Evolutionary conservation across 2,113 vertebrate species (phyloP), one percentile per base, ranked within the genome.

Genomic region (Caranx melampygus): DNA sequence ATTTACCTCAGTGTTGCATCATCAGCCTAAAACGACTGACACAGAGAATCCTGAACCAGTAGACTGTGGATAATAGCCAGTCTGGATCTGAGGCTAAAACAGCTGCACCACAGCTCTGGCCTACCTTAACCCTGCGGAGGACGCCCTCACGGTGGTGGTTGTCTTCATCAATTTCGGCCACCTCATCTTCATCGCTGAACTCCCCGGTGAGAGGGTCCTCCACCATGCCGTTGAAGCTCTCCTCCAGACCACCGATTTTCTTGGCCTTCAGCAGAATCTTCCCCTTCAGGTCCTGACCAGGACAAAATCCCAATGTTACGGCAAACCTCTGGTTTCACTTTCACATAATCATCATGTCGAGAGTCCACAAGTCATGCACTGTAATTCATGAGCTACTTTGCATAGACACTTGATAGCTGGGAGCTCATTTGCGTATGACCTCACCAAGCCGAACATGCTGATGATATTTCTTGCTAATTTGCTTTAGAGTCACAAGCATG

Each of bases 41-140:
- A n/a, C 20, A 62, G 49, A 42, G 6, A 31, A 63, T 75, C 33
- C 61, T 58, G 21, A 10, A 9, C 11, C 40, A 42, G 40, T 42
- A 42, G 49, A 78, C 62, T 35, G 42, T 77, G 55, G 42, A 14
- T 33, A 76, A 73, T 31, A 44, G 3, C 4, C 14, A 44, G 42
- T 72, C 69, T 75, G 42, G n/a, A 18, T 16, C 8, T 34, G 20
- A 42, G 26, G 54, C 6, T 13, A n/a, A 44, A 47, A 14, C 26
- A 21, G 5, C n/a, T 21, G 31, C 2, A 52, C 8, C 40, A 8
- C n/a, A 47, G 20, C 7, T 26, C 20, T 20, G 45, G 64, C 75
- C 74, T 83, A 96, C 97, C 96, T 96, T 97, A 18, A 64, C 57
- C 75, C 87, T 92, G 79, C 75, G 93, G 8, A 87, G 92, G 6